Evolutionary conservation across 2,113 vertebrate genomes (phyloP), one percentile per base, ranked within the genome.

Genomic region (Heterotis niloticus): DNA sequence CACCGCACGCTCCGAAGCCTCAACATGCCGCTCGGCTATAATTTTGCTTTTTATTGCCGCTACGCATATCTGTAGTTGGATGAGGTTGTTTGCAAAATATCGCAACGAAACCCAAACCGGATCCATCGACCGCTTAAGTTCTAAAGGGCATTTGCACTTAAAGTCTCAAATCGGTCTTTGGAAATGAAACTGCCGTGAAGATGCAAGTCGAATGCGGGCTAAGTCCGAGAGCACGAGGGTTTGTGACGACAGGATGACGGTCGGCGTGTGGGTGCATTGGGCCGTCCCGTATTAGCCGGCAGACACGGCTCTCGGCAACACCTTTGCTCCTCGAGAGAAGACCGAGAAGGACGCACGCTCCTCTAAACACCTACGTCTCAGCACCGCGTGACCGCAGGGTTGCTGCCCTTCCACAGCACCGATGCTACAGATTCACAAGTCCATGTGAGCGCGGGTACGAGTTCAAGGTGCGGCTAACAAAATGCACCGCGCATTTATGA

Each of bases 191-290:
- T 51, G 20, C 13, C 60, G 29, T 10, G 23, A 28, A 0, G 28
- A 3, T 5, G 16, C 18, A 56, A 51, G 20, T 65, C 16, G 29
- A 56, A 64, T 66, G 64, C 12, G 67, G 64, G 29, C 73, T 71
- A 67, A 73, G 62, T 52, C 26, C 78, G 69, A 66, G 68, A 68
- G 44, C 52, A 64, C 54, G 64, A n/a, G 12, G 74, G 64, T 64
- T 73, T 67, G 44, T 70, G 79, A 81, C 77, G 76, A 26, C 64
- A 74, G 76, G 79, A 81, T 75, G 59, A 70, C 67, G 16, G 60
- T 54, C 76, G 10, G 54, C 60, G 65, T 62, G 77, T 77, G 73
- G 16, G 64, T 14, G 71, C 9, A 12, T 9, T 59, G 57, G 12
- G 57, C 9, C 57, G 57, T 9, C 9, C 57, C 9, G 9, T n/a